Evolutionary conservation across 2,888 invertebrate species (phyloP), one percentile per base, ranked within the genome.

Genomic region (Melolontha melolontha): DNA sequence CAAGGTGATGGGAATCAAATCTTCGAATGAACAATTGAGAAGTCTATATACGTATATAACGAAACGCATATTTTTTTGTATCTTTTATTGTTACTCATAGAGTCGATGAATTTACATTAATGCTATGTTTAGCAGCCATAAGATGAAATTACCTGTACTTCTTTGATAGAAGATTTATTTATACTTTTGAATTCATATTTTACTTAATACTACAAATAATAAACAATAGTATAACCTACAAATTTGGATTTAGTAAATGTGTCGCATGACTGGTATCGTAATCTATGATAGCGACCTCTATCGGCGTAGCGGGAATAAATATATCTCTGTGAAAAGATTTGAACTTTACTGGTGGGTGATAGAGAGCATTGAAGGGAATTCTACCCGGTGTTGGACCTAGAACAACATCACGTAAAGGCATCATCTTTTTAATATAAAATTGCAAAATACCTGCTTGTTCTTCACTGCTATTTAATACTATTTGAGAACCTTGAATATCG

Each of bases 241-340:
- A 85, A 85, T 96, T 95, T 55, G 96, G 95, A 84, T 95, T 95
- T 27, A 96, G 85, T 67, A 95, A 87, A 84, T 96, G 94, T 6
- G 92, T 92, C 0, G 95, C 94, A 34, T 93, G 89, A 79, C 92
- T 93, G 57, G 95, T 86, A 78, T 96, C 95, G 72, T 90, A 91
- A 75, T 93, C 90, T 39, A 89, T 86, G 57, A 96, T 91, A 78
- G 88, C 88, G 51, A 93, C 93, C 77, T 87, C 86, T 75, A 96
- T 90, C 78, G 92, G 91, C 17, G 90, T 87, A 0, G 91, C 90
- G 0, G 93, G 93, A 78, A 96, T 92, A 83, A 94, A 96, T 72
- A 94, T 90, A 84, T 90, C 90, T 67, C 92, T 86, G 77, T 90
- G 88, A 69, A 90, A 89, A 0, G 91, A 91, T 76, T 89, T 92